Evolutionary conservation across 1,140 invertebrate genomes (phyloP).

Genomic region (Trachymyrmex septentrionalis): DNA sequence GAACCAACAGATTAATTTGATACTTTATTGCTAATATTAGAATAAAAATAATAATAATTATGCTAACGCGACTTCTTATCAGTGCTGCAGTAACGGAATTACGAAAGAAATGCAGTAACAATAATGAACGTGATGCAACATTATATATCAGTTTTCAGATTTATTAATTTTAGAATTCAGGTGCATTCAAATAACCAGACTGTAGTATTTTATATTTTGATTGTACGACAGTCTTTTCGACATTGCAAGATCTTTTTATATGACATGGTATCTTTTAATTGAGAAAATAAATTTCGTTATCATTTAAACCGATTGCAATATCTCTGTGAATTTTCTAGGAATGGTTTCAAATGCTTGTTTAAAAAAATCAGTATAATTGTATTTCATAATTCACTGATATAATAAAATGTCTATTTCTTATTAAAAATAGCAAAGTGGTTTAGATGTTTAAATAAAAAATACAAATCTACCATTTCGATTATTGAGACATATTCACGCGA

Average conservation of each 20-base stretch:
- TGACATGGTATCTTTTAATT: background rate
- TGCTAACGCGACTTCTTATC: background rate
- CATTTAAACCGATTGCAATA: background rate
- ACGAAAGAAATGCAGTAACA: slow-evolving; percentile 1
- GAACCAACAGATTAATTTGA: slow-evolving; percentile 1
- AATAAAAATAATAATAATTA: slow-evolving; percentile 1
- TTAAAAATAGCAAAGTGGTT: slow-evolving; percentile 2
- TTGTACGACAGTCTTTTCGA: background rate
- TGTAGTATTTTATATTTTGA: background rate
- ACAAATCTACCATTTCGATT: background rate
- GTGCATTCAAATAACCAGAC: background rate
- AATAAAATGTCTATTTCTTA: background rate
- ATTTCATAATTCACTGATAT: background rate
- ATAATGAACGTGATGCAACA: background rate
- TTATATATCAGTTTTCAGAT: slow-evolving; percentile 1
- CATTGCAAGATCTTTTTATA: background rate
- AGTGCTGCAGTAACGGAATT: background rate
- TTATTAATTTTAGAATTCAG: background rate
- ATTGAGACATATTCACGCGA: slow-evolving; percentile 11
- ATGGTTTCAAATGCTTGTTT: too few relatives aligned
- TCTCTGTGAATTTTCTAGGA: too few relatives aligned
- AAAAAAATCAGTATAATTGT: background rate
- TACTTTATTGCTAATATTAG: background rate
- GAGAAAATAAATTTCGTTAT: slow-evolving; percentile 34
- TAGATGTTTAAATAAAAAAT: background rate